Conservation (phyloP, 2,888 invertebrate genomes). For the Bombylius discolor region DNA sequence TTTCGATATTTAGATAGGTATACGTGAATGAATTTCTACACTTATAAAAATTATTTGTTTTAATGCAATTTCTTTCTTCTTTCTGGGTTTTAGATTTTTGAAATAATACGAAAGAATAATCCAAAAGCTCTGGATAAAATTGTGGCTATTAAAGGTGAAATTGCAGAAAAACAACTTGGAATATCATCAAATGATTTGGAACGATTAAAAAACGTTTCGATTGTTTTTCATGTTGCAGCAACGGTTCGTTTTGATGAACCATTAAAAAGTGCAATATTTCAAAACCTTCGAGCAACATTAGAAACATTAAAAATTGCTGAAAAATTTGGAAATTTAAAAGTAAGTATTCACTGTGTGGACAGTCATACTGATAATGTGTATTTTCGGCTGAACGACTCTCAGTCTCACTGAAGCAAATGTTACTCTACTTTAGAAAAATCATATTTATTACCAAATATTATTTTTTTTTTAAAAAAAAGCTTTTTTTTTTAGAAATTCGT, state of each 20-base stretch:
- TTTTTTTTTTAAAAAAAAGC: too few species aligned
- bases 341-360: not conserved
- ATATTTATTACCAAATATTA: too few species aligned
- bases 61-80: too few species aligned
- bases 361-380: too few species aligned
- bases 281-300: not conserved
- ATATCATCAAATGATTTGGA: not conserved
- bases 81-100: not conserved
- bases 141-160: not conserved
- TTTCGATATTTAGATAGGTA: too few species aligned
- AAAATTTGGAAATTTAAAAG: not conserved
- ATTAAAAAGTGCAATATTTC: not conserved
- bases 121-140: not conserved
- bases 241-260: not conserved
- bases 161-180: not conserved
- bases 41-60: too few species aligned
- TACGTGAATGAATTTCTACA: too few species aligned
- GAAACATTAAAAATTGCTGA: not conserved
- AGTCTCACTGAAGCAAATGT: too few species aligned
- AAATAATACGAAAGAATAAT: not conserved
- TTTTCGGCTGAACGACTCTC: too few species aligned
- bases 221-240: not conserved
- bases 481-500: constrained; percentile 40
- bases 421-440: too few species aligned
- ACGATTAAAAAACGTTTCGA: not conserved